Base-by-base conservation (phyloP, 2,113 vertebrate species). In the Melierax canorus region DNA sequence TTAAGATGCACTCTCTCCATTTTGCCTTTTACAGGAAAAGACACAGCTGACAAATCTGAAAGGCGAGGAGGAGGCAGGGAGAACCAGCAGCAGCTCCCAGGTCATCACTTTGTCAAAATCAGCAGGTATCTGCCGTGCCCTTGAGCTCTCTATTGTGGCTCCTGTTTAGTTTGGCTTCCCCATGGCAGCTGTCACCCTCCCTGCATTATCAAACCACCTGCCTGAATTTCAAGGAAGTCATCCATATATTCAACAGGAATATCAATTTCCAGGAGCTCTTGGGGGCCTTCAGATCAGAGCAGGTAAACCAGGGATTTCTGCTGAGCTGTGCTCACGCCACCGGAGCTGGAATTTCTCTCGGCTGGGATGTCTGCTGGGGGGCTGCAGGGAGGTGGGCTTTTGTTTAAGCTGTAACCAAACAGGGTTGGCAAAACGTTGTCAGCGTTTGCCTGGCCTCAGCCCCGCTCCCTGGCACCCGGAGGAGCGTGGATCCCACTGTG, bases 201-300 rank as follows among this genome's bases (percentile, higher is more conserved):
- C 60, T n/a, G 69, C 41, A 3, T 46, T 85, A 55, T 38, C 69
- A 85, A 92, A 90, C 81, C 85, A 81, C 77, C 80, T 92, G 81
- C 73, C 88, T 48, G 74, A 55, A 92, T 90, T 75, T 87, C 81
- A 75, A 68, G 85, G 81, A 82, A 41, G n/a, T 86, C 74, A 88
- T 92, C 78, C 78, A 68, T 88, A 55, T 68, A 92, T 90, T 90
- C 78, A 88, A 21, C 58, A 64, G 88, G 62, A 88, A 92, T 81
- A 59, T 51, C 29, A 78, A 10, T 86, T 68, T 85, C 62, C 34
- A 45, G 85, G 66, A 79, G 43, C 81, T 88, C 46, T 2, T 3
- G 53, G 56, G 45, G 34, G 21, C 77, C 56, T 67, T 26, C 74
- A 85, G 85, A 85, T 87, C 53, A 72, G 46, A 90, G 69, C 74